Evolutionary conservation across 2,113 vertebrate genomes (phyloP).

Genomic region (Thymallus thymallus): DNA sequence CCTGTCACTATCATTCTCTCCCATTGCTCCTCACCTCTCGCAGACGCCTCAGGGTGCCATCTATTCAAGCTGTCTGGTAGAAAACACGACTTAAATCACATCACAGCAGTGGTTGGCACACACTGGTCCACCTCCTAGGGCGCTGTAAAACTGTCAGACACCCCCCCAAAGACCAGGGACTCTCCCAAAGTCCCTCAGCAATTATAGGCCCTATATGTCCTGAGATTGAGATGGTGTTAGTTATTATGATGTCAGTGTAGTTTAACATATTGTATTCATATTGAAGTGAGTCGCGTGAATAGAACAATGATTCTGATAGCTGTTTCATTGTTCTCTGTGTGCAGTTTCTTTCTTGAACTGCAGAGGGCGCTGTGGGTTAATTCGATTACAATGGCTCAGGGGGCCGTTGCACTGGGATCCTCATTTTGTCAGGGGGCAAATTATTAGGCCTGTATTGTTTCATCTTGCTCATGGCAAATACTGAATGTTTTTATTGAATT

Average conservation of each 20-base stretch:
- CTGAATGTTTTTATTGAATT: neutral
- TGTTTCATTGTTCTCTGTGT: neutral
- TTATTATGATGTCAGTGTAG: too few relatives aligned
- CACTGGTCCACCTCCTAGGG: neutral
- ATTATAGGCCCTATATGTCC: neutral
- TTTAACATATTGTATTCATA: neutral
- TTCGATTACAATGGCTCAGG: slow-evolving; percentile 1
- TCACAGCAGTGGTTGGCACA: neutral
- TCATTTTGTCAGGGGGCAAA: neutral
- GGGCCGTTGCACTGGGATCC: slow-evolving; percentile 5
- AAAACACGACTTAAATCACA: neutral
- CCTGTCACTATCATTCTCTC: slow-evolving; percentile 18
- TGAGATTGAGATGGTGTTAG: neutral
- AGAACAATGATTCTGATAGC: neutral
- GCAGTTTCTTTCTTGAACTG: slow-evolving; percentile 13
- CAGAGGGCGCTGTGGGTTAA: slow-evolving; percentile 46
- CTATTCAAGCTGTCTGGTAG: slow-evolving; percentile 14
- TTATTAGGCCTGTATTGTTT: too few relatives aligned
- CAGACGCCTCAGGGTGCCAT: slow-evolving; percentile 62
- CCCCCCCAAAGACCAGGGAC: neutral
- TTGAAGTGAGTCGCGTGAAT: neutral
- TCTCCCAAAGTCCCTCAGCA: slow-evolving; percentile 4
- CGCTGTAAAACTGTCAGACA: neutral
- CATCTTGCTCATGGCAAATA: too few relatives aligned
- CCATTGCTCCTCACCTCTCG: slow-evolving; percentile 56